A percentile compares a stretch with the other conserved stretches of the same genome.
Conservation (phyloP, 2,113 vertebrate species). For the Phyllostomus discolor region DNA sequence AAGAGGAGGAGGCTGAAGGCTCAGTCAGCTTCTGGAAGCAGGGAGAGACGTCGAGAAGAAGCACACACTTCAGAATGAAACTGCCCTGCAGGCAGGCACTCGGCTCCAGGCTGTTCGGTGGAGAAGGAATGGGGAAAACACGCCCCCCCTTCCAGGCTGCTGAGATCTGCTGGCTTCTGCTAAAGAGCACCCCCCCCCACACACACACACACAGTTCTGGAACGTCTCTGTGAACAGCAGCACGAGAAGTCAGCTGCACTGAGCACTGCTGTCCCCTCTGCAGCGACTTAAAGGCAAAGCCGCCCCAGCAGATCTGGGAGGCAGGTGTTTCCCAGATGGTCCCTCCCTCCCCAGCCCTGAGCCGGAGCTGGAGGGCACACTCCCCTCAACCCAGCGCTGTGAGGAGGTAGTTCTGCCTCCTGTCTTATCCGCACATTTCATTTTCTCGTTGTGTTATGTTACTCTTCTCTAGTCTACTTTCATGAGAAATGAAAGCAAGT, state of each 20-base stretch:
- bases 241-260: not conserved
- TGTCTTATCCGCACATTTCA: not conserved
- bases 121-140: not conserved
- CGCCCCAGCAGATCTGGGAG: accelerated
- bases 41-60: not conserved
- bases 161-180: not conserved
- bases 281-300: too few species aligned
- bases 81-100: not conserved
- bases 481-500: not conserved
- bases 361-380: not conserved
- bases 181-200: not conserved
- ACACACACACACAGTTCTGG: not conserved
- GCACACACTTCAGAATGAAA: not conserved
- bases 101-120: not conserved
- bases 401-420: not conserved
- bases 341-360: not conserved
- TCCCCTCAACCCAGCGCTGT: not conserved
- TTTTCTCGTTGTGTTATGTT: not conserved
- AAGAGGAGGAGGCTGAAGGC: not conserved
- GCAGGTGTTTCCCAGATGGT: not conserved
- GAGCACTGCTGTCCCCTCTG: not conserved
- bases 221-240: not conserved
- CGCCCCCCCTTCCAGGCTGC: not conserved
- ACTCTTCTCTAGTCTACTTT: not conserved
- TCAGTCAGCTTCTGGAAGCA: not conserved